Evolutionary conservation across 2,797 vertebrate genomes (phyloP).

Genomic region (Paguma larvata): DNA sequence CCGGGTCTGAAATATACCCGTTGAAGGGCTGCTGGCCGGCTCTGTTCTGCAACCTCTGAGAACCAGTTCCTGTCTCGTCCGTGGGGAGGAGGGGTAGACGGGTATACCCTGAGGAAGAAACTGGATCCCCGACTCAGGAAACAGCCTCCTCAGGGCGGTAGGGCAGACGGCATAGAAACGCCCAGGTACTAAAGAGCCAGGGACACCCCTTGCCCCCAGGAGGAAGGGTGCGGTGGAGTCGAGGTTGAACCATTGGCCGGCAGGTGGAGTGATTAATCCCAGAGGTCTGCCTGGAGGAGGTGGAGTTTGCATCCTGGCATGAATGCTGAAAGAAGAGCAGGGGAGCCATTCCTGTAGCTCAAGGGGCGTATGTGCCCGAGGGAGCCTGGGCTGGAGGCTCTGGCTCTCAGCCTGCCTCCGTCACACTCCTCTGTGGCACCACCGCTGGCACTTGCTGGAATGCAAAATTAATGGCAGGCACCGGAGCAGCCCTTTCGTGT

Average conservation of each 20-base stretch:
- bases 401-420: neutral
- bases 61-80: neutral
- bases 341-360: neutral
- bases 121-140: neutral
- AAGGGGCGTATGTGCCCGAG: too few relatives aligned
- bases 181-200: neutral
- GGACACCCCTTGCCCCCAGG: too few relatives aligned
- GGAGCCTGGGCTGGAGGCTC: neutral
- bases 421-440: too few relatives aligned
- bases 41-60: neutral
- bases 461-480: neutral
- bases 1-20: neutral
- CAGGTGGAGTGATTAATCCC: neutral
- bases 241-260: neutral
- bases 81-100: rapidly evolving
- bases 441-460: neutral
- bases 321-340: neutral
- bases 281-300: neutral
- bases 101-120: neutral
- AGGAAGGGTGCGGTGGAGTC: neutral
- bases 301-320: neutral
- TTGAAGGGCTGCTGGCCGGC: neutral
- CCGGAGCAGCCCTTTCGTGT: neutral
- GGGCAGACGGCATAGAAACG: neutral
- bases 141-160: neutral